Conservation (phyloP, 2,888 invertebrate genomes). For the Pristionchus exspectatus region DNA sequence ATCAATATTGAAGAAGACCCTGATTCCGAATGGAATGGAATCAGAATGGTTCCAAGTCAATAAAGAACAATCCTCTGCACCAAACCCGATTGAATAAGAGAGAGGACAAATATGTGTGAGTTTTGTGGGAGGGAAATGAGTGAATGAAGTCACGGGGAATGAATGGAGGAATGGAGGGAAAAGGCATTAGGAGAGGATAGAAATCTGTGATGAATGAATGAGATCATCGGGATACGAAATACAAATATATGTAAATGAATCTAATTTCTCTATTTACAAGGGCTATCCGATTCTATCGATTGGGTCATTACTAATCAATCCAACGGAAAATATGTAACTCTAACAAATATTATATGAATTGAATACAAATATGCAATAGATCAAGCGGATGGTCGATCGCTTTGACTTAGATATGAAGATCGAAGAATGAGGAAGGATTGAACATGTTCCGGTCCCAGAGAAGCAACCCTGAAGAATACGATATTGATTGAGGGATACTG, state of each 20-base stretch:
- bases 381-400: background rate
- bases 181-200: background rate
- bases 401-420: constrained; percentile 16
- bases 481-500: background rate
- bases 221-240: background rate
- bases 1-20: background rate
- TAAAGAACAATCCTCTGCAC: background rate
- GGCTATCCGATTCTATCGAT: constrained; percentile 21
- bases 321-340: background rate
- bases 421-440: constrained; percentile 24
- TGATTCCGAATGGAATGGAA: background rate
- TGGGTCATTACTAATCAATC: background rate
- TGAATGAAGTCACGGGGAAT: constrained; percentile 23
- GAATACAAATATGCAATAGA: background rate
- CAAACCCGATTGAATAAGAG: background rate
- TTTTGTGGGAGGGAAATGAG: background rate
- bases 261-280: constrained; percentile 27
- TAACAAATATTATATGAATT: constrained; percentile 16
- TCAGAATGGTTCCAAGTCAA: background rate
- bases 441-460: constrained; percentile 12
- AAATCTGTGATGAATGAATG: background rate
- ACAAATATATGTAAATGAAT: constrained; percentile 9
- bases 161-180: background rate
- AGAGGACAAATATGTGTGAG: constrained; percentile 32
- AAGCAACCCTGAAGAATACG: constrained; percentile 45